These are phyloP conservation scores for Serripes groenlandicus DNA, from an alignment of 2,888 invertebrate species.

Conservation along the genomic window DNA sequence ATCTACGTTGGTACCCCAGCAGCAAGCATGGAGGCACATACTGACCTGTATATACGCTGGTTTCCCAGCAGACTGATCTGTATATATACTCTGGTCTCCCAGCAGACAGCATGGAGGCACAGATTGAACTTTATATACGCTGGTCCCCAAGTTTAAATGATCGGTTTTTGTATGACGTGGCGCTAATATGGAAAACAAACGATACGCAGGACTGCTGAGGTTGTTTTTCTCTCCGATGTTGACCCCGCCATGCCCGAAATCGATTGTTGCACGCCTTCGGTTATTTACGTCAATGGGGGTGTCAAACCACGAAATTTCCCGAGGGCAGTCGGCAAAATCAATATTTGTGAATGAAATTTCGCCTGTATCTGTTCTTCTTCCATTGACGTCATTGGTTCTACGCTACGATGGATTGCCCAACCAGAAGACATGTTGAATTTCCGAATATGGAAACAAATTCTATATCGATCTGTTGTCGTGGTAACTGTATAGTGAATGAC, in stretches of 20 bases:
- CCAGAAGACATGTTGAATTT: conserved; percentile 30
- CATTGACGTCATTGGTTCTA: conserved; percentile 19
- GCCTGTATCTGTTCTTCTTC: background rate
- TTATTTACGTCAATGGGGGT: conserved; percentile 9
- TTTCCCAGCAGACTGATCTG: too few relatives aligned
- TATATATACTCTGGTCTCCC: too few relatives aligned
- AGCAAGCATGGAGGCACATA: too few relatives aligned
- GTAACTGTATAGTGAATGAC: conserved; percentile 28
- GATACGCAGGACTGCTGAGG: conserved; percentile 16
- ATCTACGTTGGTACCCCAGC: too few relatives aligned
- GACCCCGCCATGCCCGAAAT: background rate
- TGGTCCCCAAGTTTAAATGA: too few relatives aligned
- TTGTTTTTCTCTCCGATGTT: background rate
- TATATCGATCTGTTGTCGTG: conserved; percentile 58
- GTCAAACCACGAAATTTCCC: background rate
- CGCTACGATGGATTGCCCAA: conserved; percentile 17
- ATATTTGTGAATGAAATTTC: conserved; percentile 2
- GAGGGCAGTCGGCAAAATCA: background rate
- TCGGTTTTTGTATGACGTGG: too few relatives aligned
- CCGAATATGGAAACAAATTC: conserved; percentile 64
- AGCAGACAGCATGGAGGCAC: too few relatives aligned
- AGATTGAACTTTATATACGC: too few relatives aligned
- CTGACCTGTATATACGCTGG: too few relatives aligned
- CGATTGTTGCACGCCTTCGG: background rate
- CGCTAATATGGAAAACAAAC: background rate